phyloP scores from a whole-genome alignment of 2,797 vertebrate species.

The Intellagama lesueurii region DNA sequence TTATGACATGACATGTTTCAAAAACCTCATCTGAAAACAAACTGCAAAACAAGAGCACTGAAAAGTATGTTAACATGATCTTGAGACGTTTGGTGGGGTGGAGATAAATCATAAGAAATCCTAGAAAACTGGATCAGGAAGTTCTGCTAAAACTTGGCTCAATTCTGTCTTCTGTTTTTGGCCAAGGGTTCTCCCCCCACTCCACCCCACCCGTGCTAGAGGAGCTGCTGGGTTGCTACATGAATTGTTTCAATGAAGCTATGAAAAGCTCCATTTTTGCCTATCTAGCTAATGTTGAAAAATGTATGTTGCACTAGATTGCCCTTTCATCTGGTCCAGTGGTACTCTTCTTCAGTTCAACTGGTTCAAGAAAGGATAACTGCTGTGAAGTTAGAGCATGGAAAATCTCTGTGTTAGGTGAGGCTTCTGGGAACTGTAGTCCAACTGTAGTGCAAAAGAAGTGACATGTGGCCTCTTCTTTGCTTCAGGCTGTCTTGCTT shows the following conservation, averaged over 20 bases:
- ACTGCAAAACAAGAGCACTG: neutral
- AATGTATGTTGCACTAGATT: neutral
- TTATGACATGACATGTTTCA: neutral
- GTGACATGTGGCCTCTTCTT: too few species aligned
- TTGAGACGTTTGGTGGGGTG: too few species aligned
- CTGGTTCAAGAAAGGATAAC: neutral
- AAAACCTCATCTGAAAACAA: neutral
- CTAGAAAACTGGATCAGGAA: neutral
- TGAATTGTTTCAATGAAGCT: neutral
- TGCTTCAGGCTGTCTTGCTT: neutral
- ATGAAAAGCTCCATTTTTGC: neutral
- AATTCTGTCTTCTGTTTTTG: neutral
- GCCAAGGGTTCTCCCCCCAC: neutral
- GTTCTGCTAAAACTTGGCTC: neutral
- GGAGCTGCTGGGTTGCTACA: neutral
- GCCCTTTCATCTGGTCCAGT: neutral
- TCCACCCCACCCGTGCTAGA: neutral
- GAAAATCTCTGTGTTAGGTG: neutral
- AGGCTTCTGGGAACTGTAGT: neutral
- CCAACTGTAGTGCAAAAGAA: neutral
- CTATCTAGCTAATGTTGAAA: neutral
- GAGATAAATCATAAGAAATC: neutral
- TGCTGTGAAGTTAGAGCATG: neutral
- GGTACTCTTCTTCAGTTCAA: neutral
- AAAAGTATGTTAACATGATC: neutral